Base-by-base conservation (phyloP, 2,888 invertebrate species). In the Sesamia inferens region DNA sequence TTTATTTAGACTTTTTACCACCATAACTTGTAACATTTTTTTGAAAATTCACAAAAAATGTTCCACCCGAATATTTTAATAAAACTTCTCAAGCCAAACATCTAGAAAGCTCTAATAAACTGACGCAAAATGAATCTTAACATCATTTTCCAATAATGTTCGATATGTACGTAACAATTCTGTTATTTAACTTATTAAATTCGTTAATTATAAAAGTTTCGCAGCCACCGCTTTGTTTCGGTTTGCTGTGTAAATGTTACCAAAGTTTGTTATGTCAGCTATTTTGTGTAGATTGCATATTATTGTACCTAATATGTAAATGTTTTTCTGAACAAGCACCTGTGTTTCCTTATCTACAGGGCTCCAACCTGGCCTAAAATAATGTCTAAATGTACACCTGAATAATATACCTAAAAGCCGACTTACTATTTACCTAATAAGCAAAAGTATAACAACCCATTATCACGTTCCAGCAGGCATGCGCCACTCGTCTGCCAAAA, bases 191-290 rank as follows among this genome's bases (percentile, higher is more conserved):
- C 62, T 63, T 63, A 57, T 78, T 71, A 78, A 78, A 81, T 71
- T 81, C 68, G 59, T 81, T 78, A 78, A 81, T 81, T 81, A 81
- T 74, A 78, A 78, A 81, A 81, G 75, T 78, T 81, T 48, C 16
- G 11, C 61, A 51, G 48, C 54, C 44, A 59, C 59, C 51, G 63
- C 64, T 57, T 78, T 57, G 44, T 82, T 72, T 65, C n/a, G 2
- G 59, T 24, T 24, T 57, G 58, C 62, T 68, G 54, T 76, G 75
- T 78, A 71, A 78, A 82, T 67, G 64, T 80, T 64, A 59, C 74
- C 74, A 63, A 73, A 73, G 74, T 80, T 80, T 24, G 11, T 24
- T 61, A 68, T 73, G 70, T 74, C 71, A 67, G 82, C 58, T 31
- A 68, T 80, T 62, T 71, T 8, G 59, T 62, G 69, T 72, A 70